Base-by-base conservation (phyloP, 1,140 invertebrate species). In the Trinorchestia longiramus region DNA sequence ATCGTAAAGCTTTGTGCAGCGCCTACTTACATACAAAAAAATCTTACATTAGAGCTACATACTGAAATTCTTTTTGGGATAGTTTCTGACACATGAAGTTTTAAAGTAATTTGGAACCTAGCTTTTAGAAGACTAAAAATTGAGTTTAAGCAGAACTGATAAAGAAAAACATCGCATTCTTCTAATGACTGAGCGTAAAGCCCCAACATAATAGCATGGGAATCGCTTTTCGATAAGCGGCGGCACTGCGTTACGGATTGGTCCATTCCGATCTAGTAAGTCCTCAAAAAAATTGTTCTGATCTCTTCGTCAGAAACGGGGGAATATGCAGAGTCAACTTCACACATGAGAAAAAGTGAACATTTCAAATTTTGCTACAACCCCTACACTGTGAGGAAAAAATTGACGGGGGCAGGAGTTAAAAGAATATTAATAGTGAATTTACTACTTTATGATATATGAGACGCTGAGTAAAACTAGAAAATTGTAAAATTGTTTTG, bases 151-250 rank as follows among this genome's bases (percentile, higher is more conserved):
- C 62, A 77, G 62, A 77, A 77, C 88, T 41, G 43, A 90, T 90
- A 90, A 90, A 90, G 88, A 90, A 90, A 90, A 90, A 42, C 41
- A 90, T 17, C 43, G 36, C 88, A 42, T 41, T 90, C 88, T 90
- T 42, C 41, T 90, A 90, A 90, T 90, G 88, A 43, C 88, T 41
- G 15, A 42, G 88, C 41, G 88, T 43, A 17, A 41, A 43, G 8
- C 43, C 15, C 88, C 43, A 28, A 90, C 11, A 90, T 42, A 90
- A 90, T 90, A 42, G n/a, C 88, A 41, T 90, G 43, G 88, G 11
- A 42, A 90, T 90, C 11, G 88, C 43, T 90, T 90, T 90, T 41
- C 88, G 88, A 90, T 90, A 42, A 90, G 28, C 88, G 88, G n/a
- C 41, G n/a, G 88, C 88, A 41, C 88, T 3, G 41, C 43, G 43